Evolutionary conservation across 2,888 invertebrate genomes (phyloP), one percentile per base, ranked within the genome.

Genomic region (Lithophane leautieri): DNA sequence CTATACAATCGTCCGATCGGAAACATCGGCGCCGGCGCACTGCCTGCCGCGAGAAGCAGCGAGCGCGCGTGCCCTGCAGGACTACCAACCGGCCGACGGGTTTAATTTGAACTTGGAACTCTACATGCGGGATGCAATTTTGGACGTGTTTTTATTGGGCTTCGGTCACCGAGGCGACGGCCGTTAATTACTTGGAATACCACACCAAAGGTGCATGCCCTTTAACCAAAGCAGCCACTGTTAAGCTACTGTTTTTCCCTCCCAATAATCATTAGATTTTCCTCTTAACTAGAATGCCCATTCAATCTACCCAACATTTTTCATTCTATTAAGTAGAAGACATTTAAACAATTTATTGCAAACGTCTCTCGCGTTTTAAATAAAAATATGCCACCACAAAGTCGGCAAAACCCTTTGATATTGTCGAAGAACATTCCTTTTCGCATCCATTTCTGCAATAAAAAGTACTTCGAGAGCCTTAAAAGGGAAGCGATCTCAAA

Each of bases 401-500:
- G 89, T 86, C 93, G 93, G 91, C 88, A 76, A 76, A 89, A 92
- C 90, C 93, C 93, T 95, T 95, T 94, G 94, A 94, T 93, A 90
- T 89, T 76, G 83, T 88, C 84, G 83, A 86, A 83, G 84, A 84
- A 83, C 87, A 87, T 89, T 88, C 88, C 91, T 93, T 90, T 90
- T 89, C 89, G 90, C 87, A 88, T 92, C 91, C 92, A 89, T 92
- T 93, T 90, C 89, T 90, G 90, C 92, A 94, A 95, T 94, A 95
- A 95, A 95, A 94, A 93, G 90, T 90, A 90, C 89, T 86, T 78
- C 79, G 86, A 83, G 86, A 79, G 86, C 94, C 93, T 92, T 94
- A 94, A 94, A 95, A 94, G 94, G 95, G 92, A 91, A 90, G 86
- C 92, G 93, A 93, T 94, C 93, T 92, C 92, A 92, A 95, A 95